Percentiles rank a stretch among this genome's conserved stretches.
phyloP scores from a whole-genome alignment of 2,797 vertebrate species.

The Huso huso region DNA sequence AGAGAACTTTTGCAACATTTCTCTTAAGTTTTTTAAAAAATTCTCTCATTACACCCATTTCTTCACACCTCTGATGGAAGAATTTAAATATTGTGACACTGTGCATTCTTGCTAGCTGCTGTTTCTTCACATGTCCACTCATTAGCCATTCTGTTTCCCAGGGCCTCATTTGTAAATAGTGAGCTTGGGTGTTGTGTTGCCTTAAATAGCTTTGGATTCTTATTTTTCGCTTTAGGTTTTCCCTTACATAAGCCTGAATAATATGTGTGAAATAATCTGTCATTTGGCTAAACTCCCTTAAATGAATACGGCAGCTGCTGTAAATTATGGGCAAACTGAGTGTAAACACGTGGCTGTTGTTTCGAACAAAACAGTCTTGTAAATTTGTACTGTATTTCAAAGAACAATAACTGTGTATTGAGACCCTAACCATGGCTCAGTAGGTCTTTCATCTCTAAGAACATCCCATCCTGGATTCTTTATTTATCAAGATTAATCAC shows the following conservation, averaged over 20 bases:
- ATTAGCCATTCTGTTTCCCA: constrained; percentile 46
- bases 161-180: constrained; percentile 56
- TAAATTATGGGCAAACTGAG: constrained; percentile 43
- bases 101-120: constrained; percentile 49
- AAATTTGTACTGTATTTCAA: constrained; percentile 65
- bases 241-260: constrained; percentile 56
- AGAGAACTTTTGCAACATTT: too few species aligned
- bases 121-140: constrained; percentile 38
- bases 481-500: constrained; percentile 99
- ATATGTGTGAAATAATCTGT: constrained; percentile 68
- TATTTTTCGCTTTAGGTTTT: constrained; percentile 61
- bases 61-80: constrained; percentile 17
- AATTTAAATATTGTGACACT: constrained; percentile 38
- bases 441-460: constrained; percentile 77
- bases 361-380: constrained; percentile 58
- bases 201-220: constrained; percentile 61
- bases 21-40: too few species aligned
- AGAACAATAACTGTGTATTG: constrained; percentile 56
- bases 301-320: constrained; percentile 64
- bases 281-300: constrained; percentile 58
- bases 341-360: constrained; percentile 63
- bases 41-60: too few species aligned
- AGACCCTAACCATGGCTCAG: constrained; percentile 68
- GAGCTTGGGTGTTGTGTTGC: constrained; percentile 52
- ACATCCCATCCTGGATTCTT: constrained; percentile 75